Base-by-base conservation (phyloP, 2,888 invertebrate species). In the Himalopsyche anomala region DNA sequence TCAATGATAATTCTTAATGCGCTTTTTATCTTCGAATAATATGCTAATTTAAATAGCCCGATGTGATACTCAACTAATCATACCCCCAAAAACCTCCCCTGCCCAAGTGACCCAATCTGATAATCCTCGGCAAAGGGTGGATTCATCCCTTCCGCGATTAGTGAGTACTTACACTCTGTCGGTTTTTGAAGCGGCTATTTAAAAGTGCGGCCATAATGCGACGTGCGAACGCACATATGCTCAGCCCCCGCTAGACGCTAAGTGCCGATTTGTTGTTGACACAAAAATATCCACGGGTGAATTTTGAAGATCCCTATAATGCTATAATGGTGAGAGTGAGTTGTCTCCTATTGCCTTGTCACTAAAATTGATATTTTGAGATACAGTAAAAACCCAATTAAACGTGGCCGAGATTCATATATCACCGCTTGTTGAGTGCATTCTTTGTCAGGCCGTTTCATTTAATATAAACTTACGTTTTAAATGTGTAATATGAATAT, bases 161-260 rank as follows among this genome's bases (percentile, higher is more conserved):
- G 88, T 85, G 74, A 74, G 74, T 74, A 74, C 74, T 74, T 74
- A 80, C 87, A 88, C 88, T 88, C 86, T 86, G 82, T 85, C 85
- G 87, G 87, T 87, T 86, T 87, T 85, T 82, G 86, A 86, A 85
- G 81, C 85, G 85, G 82, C 88, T 79, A 80, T 87, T 88, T 88
- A 88, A 88, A 88, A 85, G 74, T 85, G 84, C 80, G 88, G 85
- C 83, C 79, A 85, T 88, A 87, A 88, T 87, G 84, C 85, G 80
- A 80, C 84, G 88, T 88, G 87, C 85, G 88, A 87, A 86, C 81
- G 82, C 84, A 85, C 88, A 88, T 88, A 87, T 88, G 88, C 56
- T 38, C 36, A 15, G 19, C 19, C 28, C 8, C 0, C 36, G 74
- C 74, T 1, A 3, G 19, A 2, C 36, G 74, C 74, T 74, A 74